Percentiles rank a stretch among this genome's conserved stretches.
Conservation (phyloP, 2,888 invertebrate species). For the Therioaphis trifolii region DNA sequence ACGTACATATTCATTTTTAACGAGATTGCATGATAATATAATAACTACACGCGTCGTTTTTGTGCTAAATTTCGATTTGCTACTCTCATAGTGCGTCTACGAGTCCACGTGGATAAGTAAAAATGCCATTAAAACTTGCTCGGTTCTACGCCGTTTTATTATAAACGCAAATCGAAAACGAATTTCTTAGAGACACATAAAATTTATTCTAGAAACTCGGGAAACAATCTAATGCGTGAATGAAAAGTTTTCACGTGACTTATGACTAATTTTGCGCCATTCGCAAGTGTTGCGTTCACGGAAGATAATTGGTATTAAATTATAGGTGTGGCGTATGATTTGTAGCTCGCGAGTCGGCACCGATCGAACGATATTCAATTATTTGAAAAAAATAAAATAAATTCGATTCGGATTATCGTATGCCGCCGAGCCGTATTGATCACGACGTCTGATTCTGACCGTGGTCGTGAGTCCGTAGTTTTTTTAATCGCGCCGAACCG, state of each 20-base stretch:
- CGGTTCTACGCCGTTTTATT: neutral
- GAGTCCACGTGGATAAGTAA: too few species aligned
- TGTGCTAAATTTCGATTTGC: too few species aligned
- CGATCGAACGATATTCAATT: neutral
- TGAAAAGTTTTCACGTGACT: conserved; percentile 54
- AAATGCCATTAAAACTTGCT: too few species aligned
- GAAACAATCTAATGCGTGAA: conserved; percentile 24
- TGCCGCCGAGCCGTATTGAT: neutral
- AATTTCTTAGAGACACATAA: neutral
- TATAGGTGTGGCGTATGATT: conserved; percentile 9
- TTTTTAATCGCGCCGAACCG: neutral
- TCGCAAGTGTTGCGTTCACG: conserved; percentile 24
- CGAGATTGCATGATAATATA: too few species aligned
- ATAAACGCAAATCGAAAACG: neutral
- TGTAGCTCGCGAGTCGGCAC: neutral
- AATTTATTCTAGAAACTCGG: conserved; percentile 37
- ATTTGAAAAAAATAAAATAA: neutral
- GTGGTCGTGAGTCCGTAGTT: neutral
- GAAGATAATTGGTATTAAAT: conserved; percentile 38
- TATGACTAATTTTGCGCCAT: conserved; percentile 25
- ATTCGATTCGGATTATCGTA: conserved; percentile 32
- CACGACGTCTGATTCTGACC: neutral
- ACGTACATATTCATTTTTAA: too few species aligned
- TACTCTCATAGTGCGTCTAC: too few species aligned
- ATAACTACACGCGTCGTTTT: too few species aligned